Conservation (phyloP, 2,113 vertebrate species). For the Actenoides lindsayi region DNA sequence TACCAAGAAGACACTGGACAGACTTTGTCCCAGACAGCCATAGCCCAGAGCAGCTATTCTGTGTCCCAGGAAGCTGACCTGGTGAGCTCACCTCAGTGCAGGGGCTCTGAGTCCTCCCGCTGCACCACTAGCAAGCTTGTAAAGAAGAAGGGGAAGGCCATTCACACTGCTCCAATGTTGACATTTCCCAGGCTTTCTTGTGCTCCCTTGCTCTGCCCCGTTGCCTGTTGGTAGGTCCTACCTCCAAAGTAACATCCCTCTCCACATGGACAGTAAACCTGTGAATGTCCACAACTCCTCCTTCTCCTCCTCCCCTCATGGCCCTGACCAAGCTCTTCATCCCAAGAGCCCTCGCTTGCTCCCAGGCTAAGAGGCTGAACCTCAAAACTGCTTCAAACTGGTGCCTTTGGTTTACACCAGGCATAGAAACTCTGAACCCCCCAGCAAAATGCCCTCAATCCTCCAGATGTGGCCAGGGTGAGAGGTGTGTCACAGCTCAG, state of each 20-base stretch:
- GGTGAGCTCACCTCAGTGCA: background rate
- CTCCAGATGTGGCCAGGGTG: fast-evolving
- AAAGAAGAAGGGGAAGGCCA: background rate
- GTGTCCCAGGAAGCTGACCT: background rate
- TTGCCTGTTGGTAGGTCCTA: background rate
- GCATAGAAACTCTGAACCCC: too few relatives aligned
- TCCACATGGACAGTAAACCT: background rate
- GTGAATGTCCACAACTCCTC: background rate
- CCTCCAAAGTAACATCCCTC: background rate
- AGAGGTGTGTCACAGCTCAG: background rate
- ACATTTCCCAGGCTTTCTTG: too few relatives aligned
- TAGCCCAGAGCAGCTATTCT: background rate
- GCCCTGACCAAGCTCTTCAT: background rate
- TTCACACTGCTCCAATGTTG: background rate
- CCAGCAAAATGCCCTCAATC: background rate
- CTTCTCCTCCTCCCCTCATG: background rate
- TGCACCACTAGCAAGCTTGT: background rate
- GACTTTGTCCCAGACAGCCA: background rate
- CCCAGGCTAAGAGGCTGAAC: background rate
- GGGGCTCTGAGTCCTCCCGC: too few relatives aligned
- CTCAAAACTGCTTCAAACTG: background rate
- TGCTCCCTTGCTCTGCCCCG: background rate
- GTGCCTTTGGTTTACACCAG: background rate
- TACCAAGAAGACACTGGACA: background rate
- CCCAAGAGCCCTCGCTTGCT: background rate